phyloP scores from a whole-genome alignment of 1,140 invertebrate species.

The Pogonomyrmex barbatus region DNA sequence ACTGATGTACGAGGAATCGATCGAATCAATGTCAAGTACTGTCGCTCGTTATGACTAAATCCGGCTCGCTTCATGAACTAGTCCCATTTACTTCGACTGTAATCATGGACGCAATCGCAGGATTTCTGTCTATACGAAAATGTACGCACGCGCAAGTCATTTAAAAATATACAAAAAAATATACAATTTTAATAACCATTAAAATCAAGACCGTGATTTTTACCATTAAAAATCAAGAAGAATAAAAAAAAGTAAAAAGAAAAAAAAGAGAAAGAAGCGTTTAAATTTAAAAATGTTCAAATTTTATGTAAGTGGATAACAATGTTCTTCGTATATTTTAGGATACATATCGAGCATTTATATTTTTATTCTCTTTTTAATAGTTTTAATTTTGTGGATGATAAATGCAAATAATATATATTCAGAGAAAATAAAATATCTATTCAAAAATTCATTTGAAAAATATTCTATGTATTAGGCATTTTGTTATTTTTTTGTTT shows the following conservation, averaged over 20 bases:
- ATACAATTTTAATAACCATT: too few relatives aligned
- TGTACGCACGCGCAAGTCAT: background rate
- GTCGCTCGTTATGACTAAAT: slow-evolving; percentile 50
- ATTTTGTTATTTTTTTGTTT: background rate
- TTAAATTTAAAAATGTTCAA: background rate
- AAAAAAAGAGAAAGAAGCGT: background rate
- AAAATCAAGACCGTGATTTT: too few relatives aligned
- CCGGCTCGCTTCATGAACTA: slow-evolving; percentile 10
- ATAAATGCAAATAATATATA: background rate
- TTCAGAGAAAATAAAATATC: background rate
- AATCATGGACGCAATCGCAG: slow-evolving; percentile 11
- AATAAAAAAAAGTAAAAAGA: background rate
- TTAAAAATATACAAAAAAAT: background rate
- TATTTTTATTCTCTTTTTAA: background rate
- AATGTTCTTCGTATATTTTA: background rate
- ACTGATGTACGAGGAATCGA: slow-evolving; percentile 40
- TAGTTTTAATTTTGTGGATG: background rate
- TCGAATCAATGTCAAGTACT: slow-evolving; percentile 44
- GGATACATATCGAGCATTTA: background rate
- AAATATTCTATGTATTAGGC: background rate
- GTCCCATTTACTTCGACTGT: background rate
- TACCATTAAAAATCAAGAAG: background rate
- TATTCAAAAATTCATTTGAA: background rate
- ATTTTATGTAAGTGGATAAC: background rate
- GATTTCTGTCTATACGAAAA: background rate